Percentiles rank a stretch among this genome's conserved stretches.
Conservation (phyloP, 2,888 invertebrate species). For the Lithophane semibrunnea region DNA sequence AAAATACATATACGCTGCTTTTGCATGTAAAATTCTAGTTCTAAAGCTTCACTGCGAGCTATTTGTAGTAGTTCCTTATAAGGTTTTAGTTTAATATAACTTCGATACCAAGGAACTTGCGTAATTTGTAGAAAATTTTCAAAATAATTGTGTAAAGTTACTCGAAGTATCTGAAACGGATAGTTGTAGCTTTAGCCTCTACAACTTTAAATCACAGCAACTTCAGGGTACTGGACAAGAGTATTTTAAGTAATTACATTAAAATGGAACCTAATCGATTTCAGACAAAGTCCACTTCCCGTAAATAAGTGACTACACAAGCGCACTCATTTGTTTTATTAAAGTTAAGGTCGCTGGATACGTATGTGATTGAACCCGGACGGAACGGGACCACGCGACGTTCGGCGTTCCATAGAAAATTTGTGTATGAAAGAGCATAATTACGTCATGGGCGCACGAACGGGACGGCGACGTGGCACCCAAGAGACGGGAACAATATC, state of each 20-base stretch:
- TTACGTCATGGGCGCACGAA: background rate
- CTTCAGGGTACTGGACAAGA: background rate
- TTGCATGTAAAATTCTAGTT: slow-evolving; percentile 21
- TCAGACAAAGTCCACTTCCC: background rate
- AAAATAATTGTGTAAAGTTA: slow-evolving; percentile 22
- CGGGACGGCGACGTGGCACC: background rate
- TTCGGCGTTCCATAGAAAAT: background rate
- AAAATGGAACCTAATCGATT: background rate
- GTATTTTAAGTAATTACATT: no score
- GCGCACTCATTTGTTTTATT: background rate
- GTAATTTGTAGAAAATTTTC: slow-evolving; percentile 8
- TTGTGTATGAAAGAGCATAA: background rate
- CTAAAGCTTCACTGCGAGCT: slow-evolving; percentile 20
- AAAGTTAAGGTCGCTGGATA: background rate
- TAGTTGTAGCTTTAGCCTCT: background rate
- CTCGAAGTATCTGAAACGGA: background rate
- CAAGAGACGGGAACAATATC: background rate
- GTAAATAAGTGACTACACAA: no score
- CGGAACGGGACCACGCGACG: no score
- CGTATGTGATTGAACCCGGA: no score
- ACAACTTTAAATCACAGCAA: background rate
- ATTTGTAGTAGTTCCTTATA: slow-evolving; percentile 7
- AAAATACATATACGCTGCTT: slow-evolving; percentile 20
- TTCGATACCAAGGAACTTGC: slow-evolving; percentile 24
- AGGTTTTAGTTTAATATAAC: slow-evolving; percentile 12